Evolutionary conservation across 1,140 invertebrate species (phyloP).

Genomic region (Nephotettix cincticeps): DNA sequence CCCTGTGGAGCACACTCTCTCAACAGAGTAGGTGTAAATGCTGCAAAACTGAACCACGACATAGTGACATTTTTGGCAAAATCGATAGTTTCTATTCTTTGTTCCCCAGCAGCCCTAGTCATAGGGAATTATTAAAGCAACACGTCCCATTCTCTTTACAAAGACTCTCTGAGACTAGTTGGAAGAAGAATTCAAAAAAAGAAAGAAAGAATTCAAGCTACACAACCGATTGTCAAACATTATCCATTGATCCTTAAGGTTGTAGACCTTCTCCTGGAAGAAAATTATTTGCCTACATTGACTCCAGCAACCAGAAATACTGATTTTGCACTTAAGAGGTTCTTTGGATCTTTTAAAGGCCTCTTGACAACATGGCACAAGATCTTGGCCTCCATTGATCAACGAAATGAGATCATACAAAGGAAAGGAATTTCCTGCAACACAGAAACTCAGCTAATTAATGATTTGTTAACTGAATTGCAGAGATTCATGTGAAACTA

Average conservation of each 20-base stretch:
- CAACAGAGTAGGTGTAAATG: slow-evolving; percentile 4
- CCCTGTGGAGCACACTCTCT: slow-evolving; percentile 34
- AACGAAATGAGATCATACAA: too few relatives aligned
- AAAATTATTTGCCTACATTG: too few relatives aligned
- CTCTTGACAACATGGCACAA: neutral
- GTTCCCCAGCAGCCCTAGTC: neutral
- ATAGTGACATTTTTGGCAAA: neutral
- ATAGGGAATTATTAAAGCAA: neutral
- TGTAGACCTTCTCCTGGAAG: neutral
- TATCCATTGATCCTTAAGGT: neutral
- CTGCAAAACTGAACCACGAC: neutral
- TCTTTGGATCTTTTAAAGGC: neutral
- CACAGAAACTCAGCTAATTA: neutral
- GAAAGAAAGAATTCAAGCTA: neutral
- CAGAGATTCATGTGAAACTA: neutral
- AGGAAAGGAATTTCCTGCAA: neutral
- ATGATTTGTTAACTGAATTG: neutral
- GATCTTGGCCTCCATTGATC: neutral
- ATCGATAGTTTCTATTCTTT: neutral
- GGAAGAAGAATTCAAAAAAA: too few relatives aligned
- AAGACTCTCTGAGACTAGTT: too few relatives aligned
- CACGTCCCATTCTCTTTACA: too few relatives aligned
- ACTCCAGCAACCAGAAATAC: too few relatives aligned
- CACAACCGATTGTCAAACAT: neutral
- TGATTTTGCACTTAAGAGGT: too few relatives aligned